These are phyloP conservation scores for Platycnemis pennipes DNA, from an alignment of 2,888 invertebrate genomes.

Conservation along the genomic window DNA sequence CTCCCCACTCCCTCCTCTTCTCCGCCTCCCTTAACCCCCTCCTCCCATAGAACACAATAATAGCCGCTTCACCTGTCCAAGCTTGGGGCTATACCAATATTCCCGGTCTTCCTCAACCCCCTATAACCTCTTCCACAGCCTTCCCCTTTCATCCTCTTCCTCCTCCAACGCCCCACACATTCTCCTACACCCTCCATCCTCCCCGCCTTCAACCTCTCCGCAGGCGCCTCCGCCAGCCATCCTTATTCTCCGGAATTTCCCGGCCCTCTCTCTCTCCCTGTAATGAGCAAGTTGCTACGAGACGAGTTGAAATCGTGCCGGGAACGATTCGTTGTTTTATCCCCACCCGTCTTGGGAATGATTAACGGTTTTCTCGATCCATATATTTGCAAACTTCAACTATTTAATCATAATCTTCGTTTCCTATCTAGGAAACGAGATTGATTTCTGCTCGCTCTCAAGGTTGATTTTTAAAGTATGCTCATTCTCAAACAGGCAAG, in stretches of 20 bases:
- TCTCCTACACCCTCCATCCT: not conserved
- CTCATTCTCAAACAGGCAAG: too few species aligned
- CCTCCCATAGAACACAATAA: constrained; percentile 40
- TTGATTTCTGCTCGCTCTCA: too few species aligned
- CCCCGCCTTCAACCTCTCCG: not conserved
- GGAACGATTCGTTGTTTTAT: not conserved
- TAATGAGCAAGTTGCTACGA: not conserved
- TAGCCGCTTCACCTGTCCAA: constrained; percentile 68
- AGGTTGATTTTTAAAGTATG: too few species aligned
- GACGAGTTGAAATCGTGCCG: not conserved
- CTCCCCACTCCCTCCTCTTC: not conserved
- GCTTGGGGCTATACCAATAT: constrained; percentile 49
- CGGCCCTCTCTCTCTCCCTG: not conserved
- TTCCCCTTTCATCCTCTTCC: not conserved
- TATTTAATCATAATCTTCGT: too few species aligned
- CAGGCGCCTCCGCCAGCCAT: not conserved
- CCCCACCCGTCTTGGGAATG: too few species aligned
- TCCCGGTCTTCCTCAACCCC: constrained; percentile 59
- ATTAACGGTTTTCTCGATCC: too few species aligned
- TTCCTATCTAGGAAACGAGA: too few species aligned
- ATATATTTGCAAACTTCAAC: too few species aligned
- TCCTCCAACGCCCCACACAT: not conserved
- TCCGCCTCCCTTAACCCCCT: not conserved
- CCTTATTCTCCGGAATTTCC: not conserved
- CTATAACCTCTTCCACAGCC: not conserved